Evolutionary conservation across 37 sponge, comb jelly and placozoan genomes (phyloP).

Genomic region (Hexactinellida sp.): DNA sequence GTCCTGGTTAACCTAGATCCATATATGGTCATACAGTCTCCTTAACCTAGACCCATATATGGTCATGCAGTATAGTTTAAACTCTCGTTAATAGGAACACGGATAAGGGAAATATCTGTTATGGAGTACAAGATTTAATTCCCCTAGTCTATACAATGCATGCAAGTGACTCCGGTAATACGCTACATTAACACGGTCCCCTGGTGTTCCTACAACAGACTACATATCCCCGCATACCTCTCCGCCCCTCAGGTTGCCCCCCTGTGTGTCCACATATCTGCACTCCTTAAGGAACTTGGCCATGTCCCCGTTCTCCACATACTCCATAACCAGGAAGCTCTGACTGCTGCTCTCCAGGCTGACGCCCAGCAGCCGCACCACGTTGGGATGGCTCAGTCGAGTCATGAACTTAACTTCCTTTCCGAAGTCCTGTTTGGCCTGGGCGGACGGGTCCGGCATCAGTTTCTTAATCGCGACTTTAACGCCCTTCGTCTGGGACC

Average conservation of each 20-base stretch:
- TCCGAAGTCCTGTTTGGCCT: conserved; percentile 32
- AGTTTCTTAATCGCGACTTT: conserved; percentile 61
- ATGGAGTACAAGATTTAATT: no score
- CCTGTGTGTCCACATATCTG: conserved; percentile 7
- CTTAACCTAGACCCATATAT: no score
- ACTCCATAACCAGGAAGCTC: conserved; percentile 71
- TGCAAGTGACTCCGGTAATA: no score
- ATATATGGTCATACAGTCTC: no score
- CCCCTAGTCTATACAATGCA: no score
- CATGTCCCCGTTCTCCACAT: conserved; percentile 83
- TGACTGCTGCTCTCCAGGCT: not conserved
- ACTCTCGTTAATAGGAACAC: no score
- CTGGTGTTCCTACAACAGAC: no score
- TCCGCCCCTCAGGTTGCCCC: not conserved
- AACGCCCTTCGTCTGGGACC: conserved; percentile 11
- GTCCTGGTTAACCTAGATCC: no score
- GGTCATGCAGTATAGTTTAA: no score
- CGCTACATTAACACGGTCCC: no score
- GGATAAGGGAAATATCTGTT: no score
- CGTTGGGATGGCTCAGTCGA: conserved; percentile 40
- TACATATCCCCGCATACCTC: not conserved
- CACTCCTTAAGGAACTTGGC: conserved; percentile 49
- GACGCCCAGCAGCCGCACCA: conserved; percentile 45
- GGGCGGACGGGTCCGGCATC: conserved; percentile 11
- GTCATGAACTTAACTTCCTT: conserved; percentile 76